Conservation (phyloP, 2,797 vertebrate genomes). For the Sebastes steindachneri region DNA sequence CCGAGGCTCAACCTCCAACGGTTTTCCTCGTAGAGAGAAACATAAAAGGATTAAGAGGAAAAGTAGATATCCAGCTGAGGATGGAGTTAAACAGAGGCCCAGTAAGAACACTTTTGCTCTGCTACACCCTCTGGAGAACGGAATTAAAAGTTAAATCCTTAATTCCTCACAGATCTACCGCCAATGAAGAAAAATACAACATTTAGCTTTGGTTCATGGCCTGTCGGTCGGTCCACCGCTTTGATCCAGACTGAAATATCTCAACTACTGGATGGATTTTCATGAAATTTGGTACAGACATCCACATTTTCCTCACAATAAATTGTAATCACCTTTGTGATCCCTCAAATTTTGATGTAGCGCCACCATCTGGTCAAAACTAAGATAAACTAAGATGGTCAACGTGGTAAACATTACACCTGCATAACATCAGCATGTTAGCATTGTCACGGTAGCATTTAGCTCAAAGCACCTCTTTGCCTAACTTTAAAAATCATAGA, state of each 20-base stretch:
- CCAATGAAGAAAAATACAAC: background rate
- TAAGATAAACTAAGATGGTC: no score
- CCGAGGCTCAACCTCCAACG: constrained; percentile 1
- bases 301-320: background rate
- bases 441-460: no score
- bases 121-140: background rate
- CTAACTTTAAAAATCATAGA: no score
- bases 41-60: constrained; percentile 39
- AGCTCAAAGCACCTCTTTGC: no score
- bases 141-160: constrained; percentile 2
- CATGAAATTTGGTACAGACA: background rate
- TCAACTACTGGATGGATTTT: background rate
- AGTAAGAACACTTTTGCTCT: background rate
- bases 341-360: no score
- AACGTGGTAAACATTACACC: no score
- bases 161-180: background rate
- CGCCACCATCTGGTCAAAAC: background rate
- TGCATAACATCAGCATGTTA: no score
- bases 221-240: background rate
- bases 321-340: background rate
- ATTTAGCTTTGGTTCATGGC: background rate
- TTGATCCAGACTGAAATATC: background rate
- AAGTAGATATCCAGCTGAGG: constrained; percentile 19
- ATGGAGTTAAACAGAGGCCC: background rate
- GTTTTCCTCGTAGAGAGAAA: constrained; percentile 9